Percentiles rank a stretch among this genome's conserved stretches.
Evolutionary conservation across 2,113 vertebrate species (phyloP).

Genomic region (Archocentrus centrarchus): DNA sequence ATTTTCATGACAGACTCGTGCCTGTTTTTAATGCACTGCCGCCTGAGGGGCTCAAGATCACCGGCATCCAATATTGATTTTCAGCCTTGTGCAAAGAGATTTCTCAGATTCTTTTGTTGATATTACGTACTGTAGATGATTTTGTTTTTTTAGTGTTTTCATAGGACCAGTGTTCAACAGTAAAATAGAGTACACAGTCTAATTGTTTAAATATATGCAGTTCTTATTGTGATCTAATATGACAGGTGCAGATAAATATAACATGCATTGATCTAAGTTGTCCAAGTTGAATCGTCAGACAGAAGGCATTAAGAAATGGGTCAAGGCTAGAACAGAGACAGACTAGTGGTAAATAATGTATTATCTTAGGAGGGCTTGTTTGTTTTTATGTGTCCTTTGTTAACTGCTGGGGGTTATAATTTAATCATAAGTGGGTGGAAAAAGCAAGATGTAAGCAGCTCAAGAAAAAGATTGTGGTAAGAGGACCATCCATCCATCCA

Average conservation of each 20-base stretch:
- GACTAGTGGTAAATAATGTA: conserved; percentile 8
- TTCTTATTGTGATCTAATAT: fast-evolving
- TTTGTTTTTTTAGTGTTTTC: not conserved
- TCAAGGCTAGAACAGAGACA: not conserved
- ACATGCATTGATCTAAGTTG: not conserved
- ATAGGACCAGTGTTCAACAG: too few relatives aligned
- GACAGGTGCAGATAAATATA: not conserved
- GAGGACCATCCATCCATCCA: not conserved
- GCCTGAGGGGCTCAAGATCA: fast-evolving
- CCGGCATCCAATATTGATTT: not conserved
- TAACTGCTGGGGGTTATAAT: not conserved
- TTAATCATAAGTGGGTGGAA: not conserved
- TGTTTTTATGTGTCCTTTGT: conserved; percentile 5
- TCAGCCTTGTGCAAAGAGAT: not conserved
- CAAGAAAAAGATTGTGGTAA: not conserved
- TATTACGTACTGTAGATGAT: not conserved
- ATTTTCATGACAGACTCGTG: fast-evolving
- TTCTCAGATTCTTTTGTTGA: not conserved
- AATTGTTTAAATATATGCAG: not conserved
- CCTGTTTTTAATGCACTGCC: not conserved
- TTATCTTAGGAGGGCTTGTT: not conserved
- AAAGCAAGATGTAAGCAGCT: not conserved
- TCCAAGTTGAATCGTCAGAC: not conserved
- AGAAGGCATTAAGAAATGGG: not conserved
- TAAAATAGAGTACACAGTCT: too few relatives aligned